A percentile compares a stretch with the other conserved stretches of the same genome.
phyloP scores from a whole-genome alignment of 2,113 vertebrate genomes.

The Meriones unguiculatus region DNA sequence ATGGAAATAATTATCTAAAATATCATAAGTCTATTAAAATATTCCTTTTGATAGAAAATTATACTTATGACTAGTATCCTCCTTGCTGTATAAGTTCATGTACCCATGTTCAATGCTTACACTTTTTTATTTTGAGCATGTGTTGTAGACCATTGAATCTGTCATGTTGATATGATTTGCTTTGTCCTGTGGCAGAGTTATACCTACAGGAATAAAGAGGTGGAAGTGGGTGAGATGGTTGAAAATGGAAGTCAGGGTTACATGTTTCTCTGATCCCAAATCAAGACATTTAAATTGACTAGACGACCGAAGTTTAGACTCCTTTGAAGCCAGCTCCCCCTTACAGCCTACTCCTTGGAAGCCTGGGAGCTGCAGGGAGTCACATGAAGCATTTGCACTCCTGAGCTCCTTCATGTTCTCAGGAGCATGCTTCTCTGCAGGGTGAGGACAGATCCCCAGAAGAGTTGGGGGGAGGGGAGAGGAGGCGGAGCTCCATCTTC shows the following conservation, averaged over 20 bases:
- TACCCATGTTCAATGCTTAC: neutral
- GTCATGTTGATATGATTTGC: neutral
- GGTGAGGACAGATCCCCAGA: neutral
- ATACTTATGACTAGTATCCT: neutral
- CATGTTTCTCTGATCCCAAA: neutral
- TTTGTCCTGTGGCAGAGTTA: constrained; percentile 7
- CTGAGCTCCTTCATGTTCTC: neutral
- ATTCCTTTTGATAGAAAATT: constrained; percentile 5
- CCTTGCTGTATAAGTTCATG: constrained; percentile 4
- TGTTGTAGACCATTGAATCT: neutral
- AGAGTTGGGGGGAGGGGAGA: too few species aligned
- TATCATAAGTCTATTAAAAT: constrained; percentile 23
- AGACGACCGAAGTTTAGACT: neutral
- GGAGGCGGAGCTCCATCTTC: neutral
- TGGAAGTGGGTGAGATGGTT: neutral
- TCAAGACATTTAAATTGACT: neutral
- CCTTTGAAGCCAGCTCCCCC: neutral
- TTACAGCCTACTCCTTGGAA: neutral
- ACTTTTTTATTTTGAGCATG: constrained; percentile 13
- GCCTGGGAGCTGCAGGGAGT: neutral
- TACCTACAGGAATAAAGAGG: neutral
- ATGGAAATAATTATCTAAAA: constrained; percentile 52
- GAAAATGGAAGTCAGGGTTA: neutral
- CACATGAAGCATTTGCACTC: neutral
- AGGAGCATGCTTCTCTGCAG: neutral